Base-by-base conservation (phyloP, 2,888 invertebrate species). In the Melikaiella ostensackeni region DNA sequence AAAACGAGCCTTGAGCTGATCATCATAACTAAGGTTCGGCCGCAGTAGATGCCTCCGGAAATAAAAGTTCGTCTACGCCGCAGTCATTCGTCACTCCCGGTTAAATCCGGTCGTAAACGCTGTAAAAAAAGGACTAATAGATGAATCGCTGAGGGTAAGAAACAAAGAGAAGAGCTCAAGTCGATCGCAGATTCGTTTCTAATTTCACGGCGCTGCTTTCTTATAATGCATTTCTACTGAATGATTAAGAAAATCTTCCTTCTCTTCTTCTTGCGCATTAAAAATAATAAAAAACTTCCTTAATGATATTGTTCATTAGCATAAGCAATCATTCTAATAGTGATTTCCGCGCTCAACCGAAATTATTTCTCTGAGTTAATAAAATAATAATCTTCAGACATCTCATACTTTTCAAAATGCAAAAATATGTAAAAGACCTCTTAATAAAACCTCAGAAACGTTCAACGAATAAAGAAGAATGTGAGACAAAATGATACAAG, bases 11-110 rank as follows among this genome's bases (percentile, higher is more conserved):
- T 27, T 16, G 6, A 27, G 6, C 27, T 35, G 2, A 19, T 63
- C 3, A 62, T 62, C 63, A 38, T 11, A 11, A 63, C 66, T 19
- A 9, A 70, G 27, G 24, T 66, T 66, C 57, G 79, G 76, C 75
- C 80, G 80, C 76, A 77, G 79, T 81, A 77, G 77, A 81, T 79
- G 81, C 80, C 77, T 79, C 83, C 83, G 83, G 83, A 83, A 83
- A 80, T 78, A 79, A 79, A 77, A 75, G 80, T 74, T 78, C 78
- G 80, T 79, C 78, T 80, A 80, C 79, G 80, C 76, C 79, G 80
- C 80, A 80, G 77, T 81, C 84, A 81, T 85, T 85, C 84, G 85
- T 85, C 84, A 83, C 84, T 83, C 83, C 82, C 83, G 83, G 84
- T 84, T 86, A 85, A 83, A 84, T 84, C 81, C 82, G 82, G 80